Percentiles rank a stretch among this genome's conserved stretches.
Conservation (phyloP, 1,140 invertebrate species). For the Drosophila nigromelanica region DNA sequence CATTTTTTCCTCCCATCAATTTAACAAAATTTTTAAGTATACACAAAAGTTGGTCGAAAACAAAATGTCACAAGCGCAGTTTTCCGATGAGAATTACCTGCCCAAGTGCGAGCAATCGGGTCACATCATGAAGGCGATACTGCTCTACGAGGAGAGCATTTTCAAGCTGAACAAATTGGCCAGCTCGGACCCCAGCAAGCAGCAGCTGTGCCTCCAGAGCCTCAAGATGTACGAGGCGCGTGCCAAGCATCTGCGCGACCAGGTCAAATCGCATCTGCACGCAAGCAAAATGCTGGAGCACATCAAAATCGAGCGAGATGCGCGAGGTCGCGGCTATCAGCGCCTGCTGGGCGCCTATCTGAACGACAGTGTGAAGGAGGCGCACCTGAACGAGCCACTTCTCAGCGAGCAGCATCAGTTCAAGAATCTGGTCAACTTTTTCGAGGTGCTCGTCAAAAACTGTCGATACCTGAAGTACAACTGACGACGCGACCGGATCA, state of each 20-base stretch:
- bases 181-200: conserved; percentile 45
- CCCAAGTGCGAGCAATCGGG: conserved; percentile 67
- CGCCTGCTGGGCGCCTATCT: conserved; percentile 67
- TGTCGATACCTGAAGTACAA: conserved; percentile 70
- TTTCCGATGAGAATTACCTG: conserved; percentile 44
- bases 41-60: not conserved
- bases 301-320: conserved; percentile 57
- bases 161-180: conserved; percentile 56
- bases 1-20: not conserved
- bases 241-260: conserved; percentile 61
- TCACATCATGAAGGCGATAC: conserved; percentile 72
- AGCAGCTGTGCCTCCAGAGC: conserved; percentile 55
- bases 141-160: conserved; percentile 71
- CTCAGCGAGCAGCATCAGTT: conserved; percentile 62
- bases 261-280: conserved; percentile 66
- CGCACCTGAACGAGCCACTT: conserved; percentile 68
- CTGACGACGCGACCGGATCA: conserved; percentile 64
- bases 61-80: conserved; percentile 48
- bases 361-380: conserved; percentile 64
- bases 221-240: conserved; percentile 58
- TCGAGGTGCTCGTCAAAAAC: conserved; percentile 71
- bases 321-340: conserved; percentile 67
- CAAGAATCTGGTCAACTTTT: conserved; percentile 61
- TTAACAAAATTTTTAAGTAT: not conserved
- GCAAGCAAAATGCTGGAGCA: conserved; percentile 61